Base-by-base conservation (phyloP, 1,140 invertebrate genomes). In the Halyomorpha halys region DNA sequence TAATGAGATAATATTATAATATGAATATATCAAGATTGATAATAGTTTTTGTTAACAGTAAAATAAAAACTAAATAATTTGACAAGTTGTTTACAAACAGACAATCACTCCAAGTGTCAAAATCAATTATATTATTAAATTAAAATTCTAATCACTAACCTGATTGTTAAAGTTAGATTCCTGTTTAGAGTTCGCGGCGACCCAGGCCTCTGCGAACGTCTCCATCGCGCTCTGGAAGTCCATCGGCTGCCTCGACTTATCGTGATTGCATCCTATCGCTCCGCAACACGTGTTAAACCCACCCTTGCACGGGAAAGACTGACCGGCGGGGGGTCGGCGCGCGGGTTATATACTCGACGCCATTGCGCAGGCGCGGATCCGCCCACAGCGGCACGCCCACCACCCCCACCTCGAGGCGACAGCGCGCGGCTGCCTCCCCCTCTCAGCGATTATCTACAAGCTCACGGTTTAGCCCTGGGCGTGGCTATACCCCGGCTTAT, bases 161-260 rank as follows among this genome's bases (percentile, higher is more conserved):
- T 85, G 84, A 69, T 80, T 68, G 59, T 70, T 70, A 11, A 61
- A 27, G 21, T 59, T 47, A 18, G 47, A 27, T 6, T 67, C 65
- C 69, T 78, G 77, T 73, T 90, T 89, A 70, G 88, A 87, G 75
- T 93, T 94, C 73, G 91, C 91, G 64, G 91, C 91, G 70, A 93
- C 90, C 93, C 93, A 96, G 68, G 92, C 91, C 79, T 95, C 93
- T 61, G 91, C 91, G 76, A 96, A 95, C 68, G 91, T 94, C 80
- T 96, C 91, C 91, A 95, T 94, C 68, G 91, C 91, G 81, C 90
- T 92, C 80, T 94, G 90, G 83, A 94, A 93, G 86, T 94, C 91
- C 91, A 95, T 95, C 71, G 72, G 75, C 23, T 14, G 44, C 4
- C 13, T 51, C 16, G 21, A 19, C 34, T 39, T 18, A 49, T 49